A percentile compares a stretch with the other conserved stretches of the same genome.
Conservation (phyloP, 2,113 vertebrate genomes). For the Vulpes lagopus region DNA sequence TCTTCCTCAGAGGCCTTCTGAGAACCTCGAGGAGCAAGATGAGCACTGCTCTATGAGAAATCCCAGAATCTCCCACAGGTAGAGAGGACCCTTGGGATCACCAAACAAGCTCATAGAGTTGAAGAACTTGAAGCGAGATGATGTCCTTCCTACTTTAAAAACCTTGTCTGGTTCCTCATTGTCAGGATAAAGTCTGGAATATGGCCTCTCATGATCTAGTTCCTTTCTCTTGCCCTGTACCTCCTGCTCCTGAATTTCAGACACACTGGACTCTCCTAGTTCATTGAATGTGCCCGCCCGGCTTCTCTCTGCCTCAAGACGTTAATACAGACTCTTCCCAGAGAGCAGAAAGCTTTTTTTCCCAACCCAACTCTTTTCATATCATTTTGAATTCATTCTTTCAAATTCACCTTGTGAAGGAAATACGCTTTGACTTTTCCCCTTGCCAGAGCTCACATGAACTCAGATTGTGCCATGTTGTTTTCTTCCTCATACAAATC, state of each 20-base stretch:
- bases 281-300: background rate
- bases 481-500: background rate
- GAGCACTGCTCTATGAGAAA: background rate
- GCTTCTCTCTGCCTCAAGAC: background rate
- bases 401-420: background rate
- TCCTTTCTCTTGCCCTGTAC: background rate
- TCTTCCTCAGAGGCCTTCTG: background rate
- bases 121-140: background rate
- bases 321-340: background rate
- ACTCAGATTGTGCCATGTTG: background rate
- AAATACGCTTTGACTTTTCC: background rate
- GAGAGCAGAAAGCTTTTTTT: background rate
- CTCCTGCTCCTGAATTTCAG: background rate
- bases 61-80: accelerated
- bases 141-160: background rate
- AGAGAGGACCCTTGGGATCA: background rate
- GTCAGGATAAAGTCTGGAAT: background rate
- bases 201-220: background rate
- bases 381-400: background rate
- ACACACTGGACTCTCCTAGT: background rate
- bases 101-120: background rate
- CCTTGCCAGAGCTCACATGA: background rate
- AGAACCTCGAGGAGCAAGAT: background rate
- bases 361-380: background rate
- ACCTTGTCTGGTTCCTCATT: background rate